phyloP scores from a whole-genome alignment of 1,140 invertebrate species.

The Meloidogyne floridensis region DNA sequence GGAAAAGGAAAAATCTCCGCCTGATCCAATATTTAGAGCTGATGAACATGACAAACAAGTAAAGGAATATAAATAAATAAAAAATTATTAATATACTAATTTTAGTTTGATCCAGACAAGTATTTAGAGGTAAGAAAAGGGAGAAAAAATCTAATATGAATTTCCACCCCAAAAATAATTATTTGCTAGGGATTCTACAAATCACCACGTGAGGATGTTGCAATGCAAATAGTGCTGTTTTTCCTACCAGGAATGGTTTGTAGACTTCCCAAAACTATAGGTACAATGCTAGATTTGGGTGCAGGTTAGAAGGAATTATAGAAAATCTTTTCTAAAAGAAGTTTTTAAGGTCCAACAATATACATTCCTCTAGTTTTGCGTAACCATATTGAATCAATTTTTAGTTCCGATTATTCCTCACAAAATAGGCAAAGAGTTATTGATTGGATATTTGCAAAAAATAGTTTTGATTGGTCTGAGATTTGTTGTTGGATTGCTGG shows the following conservation, averaged over 20 bases:
- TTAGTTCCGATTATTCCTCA: constrained; percentile 62
- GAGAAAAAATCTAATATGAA: not conserved
- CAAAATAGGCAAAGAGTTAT: constrained; percentile 51
- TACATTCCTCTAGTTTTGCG: constrained; percentile 61
- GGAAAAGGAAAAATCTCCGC: constrained; percentile 22
- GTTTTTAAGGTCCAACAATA: constrained; percentile 56
- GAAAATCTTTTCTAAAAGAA: not conserved
- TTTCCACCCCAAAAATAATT: not conserved
- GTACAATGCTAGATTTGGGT: constrained; percentile 56
- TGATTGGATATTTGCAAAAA: constrained; percentile 53
- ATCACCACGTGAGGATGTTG: constrained; percentile 53
- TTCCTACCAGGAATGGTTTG: constrained; percentile 64
- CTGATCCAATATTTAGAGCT: constrained; percentile 36
- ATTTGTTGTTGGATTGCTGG: constrained; percentile 60
- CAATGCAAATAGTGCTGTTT: constrained; percentile 65
- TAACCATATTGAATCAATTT: constrained; percentile 53
- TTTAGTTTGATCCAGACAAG: constrained; percentile 55
- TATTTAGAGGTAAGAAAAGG: constrained; percentile 46
- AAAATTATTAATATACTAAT: constrained; percentile 4
- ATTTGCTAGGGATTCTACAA: constrained; percentile 51
- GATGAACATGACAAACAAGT: constrained; percentile 45
- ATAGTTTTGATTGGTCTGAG: constrained; percentile 59
- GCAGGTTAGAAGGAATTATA: constrained; percentile 45
- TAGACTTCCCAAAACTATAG: constrained; percentile 54
- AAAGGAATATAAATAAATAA: not conserved